Base-by-base conservation (phyloP, 30 jellyfish, hydroid and myxozoan genomes). In the Aurelia coerulea region DNA sequence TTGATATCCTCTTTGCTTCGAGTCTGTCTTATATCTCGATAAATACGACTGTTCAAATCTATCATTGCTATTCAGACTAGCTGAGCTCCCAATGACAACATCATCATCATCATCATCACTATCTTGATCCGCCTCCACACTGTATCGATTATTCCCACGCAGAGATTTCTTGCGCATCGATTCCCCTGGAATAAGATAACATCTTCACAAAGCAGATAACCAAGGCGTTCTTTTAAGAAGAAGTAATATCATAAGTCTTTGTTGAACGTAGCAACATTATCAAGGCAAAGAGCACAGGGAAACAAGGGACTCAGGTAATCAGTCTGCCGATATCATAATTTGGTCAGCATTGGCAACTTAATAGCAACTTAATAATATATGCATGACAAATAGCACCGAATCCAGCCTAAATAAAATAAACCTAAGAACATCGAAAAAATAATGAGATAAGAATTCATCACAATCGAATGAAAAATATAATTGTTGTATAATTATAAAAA, bases 81-180 rank as follows among this genome's bases (percentile, higher is more conserved):
- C 9, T 10, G 72, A 17, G 58, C 95, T 86, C 49, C 90, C 95
- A 17, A 76, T 70, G 39, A 77, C 95, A 13, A 76, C 95, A 86
- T 86, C 95, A 42, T 76, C 95, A 46, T 85, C 94, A 64, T 76
- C 89, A 78, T 86, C 95, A 63, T 86, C 95, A 62, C 41, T 59
- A 60, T 86, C 95, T 62, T 74, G 84, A 85, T 73, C 88, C 19
- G 62, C 81, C 23, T 65, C 92, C 42, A 37, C 52, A 54, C 41
- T 33, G 58, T 81, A 16, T 42, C 62, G 56, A 19, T 76, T 13
- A 52, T 62, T 13, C 0, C 59, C 18, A 42, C 65, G 71, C 49
- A 12, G 78, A 29, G 78, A 34, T 37, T 10, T 19, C 18, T 37
- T 68, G 16, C 56, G 56, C 2, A 5, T 19, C 29, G 59, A n/a